Conservation (phyloP, 2,797 vertebrate species). For the Onychomys arenicola region DNA sequence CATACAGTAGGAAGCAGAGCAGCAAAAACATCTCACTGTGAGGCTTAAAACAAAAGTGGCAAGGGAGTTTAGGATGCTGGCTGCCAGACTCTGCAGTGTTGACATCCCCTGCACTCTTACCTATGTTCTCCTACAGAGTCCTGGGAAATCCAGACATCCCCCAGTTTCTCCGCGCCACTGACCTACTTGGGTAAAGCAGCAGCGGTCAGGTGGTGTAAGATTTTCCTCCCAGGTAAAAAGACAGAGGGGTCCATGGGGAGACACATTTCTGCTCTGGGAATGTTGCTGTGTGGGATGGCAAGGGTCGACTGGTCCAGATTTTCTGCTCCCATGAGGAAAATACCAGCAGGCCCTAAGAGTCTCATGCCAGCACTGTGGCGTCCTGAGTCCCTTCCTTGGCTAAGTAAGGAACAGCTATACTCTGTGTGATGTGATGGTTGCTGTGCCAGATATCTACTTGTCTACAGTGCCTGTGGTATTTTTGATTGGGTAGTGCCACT, state of each 20-base stretch:
- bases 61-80: neutral
- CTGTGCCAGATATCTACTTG: neutral
- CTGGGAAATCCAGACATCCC: neutral
- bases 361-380: neutral
- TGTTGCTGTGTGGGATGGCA: neutral
- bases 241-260: neutral
- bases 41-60: neutral
- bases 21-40: accelerated
- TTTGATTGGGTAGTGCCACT: neutral
- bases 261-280: neutral
- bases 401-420: neutral
- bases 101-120: neutral
- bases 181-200: neutral
- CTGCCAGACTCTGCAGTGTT: neutral
- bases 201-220: neutral
- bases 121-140: neutral
- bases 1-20: neutral
- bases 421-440: neutral
- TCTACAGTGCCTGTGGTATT: constrained; percentile 3
- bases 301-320: neutral
- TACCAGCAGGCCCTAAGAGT: neutral
- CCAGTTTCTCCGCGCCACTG: neutral
- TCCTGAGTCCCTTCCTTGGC: neutral
- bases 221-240: neutral
- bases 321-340: neutral